Evolutionary conservation across 1,140 invertebrate species (phyloP).

Genomic region (Nasonia giraulti): DNA sequence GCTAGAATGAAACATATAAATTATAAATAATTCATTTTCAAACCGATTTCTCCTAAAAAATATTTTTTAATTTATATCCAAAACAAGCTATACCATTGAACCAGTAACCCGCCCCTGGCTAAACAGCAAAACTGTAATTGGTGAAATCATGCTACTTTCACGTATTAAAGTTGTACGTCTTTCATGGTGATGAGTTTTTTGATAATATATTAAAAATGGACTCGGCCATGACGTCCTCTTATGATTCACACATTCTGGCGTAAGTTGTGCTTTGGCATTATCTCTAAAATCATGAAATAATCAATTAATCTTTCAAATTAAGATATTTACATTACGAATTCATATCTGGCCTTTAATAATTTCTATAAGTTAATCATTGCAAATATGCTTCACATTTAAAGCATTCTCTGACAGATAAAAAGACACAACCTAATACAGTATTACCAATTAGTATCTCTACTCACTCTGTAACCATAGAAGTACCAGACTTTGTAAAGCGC

Average conservation of each 20-base stretch:
- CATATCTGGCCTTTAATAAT: no score
- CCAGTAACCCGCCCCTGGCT: constrained; percentile 55
- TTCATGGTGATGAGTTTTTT: constrained; percentile 70
- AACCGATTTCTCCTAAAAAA: not conserved
- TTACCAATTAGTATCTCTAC: constrained; percentile 45
- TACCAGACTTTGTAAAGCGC: constrained; percentile 67
- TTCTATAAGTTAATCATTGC: no score
- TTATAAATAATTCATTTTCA: not conserved
- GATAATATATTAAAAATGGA: constrained; percentile 70
- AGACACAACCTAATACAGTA: not conserved
- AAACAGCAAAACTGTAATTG: constrained; percentile 75
- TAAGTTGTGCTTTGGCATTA: constrained; percentile 70
- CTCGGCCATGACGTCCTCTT: constrained; percentile 66
- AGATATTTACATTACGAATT: no score
- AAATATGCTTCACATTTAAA: not conserved
- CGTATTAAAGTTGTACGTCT: constrained; percentile 71
- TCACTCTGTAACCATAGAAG: constrained; percentile 72
- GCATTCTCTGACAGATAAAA: not conserved
- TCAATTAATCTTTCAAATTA: no score
- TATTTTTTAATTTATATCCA: not conserved
- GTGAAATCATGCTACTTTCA: constrained; percentile 74
- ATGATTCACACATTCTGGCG: constrained; percentile 77
- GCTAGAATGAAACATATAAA: not conserved
- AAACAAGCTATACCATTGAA: constrained; percentile 57
- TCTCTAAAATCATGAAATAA: constrained; percentile 64